Base-by-base conservation (phyloP, 2,797 vertebrate genomes). In the Ataeniobius toweri region DNA sequence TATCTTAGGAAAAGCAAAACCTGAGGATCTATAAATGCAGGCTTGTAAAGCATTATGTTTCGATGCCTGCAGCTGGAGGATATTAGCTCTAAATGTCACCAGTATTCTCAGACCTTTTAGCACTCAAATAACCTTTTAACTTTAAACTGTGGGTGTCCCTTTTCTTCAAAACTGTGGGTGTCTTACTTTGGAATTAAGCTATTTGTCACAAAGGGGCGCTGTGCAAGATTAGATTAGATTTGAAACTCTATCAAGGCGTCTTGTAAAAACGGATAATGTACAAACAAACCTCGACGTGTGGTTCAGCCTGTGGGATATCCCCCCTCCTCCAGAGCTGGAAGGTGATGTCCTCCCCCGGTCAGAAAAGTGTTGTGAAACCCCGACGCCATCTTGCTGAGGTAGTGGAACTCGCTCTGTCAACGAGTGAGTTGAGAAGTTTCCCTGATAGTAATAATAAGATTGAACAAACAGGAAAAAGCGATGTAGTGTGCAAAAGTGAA, bases 401-500 rank as follows among this genome's bases (percentile, higher is more conserved):
- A 88, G 87, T 93, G 94, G 92, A 95, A 95, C 87, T 78, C 79
- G 91, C 83, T 83, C 77, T 91, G 85, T 92, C 89, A 93, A 90
- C 36, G 81, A 80, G 83, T 84, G 90, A 90, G 75, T 83, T 24
- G 84, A 88, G 83, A 90, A 89, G 88, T 94, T 95, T 94, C 94
- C 91, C 91, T 85, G 81, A 83, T 87, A 94, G 91, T 94, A 95
- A 94, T 94, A 94, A 93, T 91, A 92, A 85, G 92, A 94, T 82
- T 2, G 88, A 91, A 85, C 88, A 93, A 91, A 93, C 87, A 90
- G 89, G 88, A 88, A 84, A 85, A 80, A 90, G 84, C 77, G 44
- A 82, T 24, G 72, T 75, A 31, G 53, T 88, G 90, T 39, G 90
- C 89, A 88, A 86, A 87, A 94, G 84, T 86, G 91, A 94, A 94